Percentiles rank a stretch among this genome's conserved stretches.
Conservation (phyloP, 2,113 vertebrate genomes). For the Podilymbus podiceps region DNA sequence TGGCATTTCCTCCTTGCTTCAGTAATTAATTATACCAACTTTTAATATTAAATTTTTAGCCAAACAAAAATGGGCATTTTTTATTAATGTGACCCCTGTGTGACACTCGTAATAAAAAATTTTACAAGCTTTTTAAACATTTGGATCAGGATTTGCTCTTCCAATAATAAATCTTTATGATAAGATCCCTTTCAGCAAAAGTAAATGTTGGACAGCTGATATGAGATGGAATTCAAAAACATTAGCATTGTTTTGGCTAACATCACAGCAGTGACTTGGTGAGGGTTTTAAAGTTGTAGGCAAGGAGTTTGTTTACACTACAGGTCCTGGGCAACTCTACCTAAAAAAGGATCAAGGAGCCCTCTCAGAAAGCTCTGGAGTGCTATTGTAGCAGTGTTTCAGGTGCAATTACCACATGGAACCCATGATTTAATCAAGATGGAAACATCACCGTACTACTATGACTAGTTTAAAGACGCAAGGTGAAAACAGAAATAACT, state of each 20-base stretch:
- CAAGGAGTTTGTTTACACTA: neutral
- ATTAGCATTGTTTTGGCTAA: neutral
- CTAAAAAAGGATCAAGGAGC: neutral
- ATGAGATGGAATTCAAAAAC: neutral
- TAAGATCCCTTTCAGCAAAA: neutral
- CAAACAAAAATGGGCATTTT: neutral
- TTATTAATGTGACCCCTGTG: constrained; percentile 12
- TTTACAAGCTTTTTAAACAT: constrained; percentile 29
- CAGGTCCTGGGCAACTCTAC: neutral
- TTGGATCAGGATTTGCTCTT: neutral
- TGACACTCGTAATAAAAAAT: neutral
- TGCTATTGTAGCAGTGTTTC: neutral
- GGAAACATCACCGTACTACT: neutral
- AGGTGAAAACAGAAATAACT: neutral
- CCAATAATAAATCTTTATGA: neutral
- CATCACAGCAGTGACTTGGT: neutral
- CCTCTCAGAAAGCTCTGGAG: neutral
- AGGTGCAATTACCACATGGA: neutral
- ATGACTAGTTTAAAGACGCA: neutral
- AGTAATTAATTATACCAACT: constrained; percentile 32
- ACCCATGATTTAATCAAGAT: neutral
- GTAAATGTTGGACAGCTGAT: neutral
- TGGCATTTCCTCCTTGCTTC: constrained; percentile 16
- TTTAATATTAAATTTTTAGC: neutral
- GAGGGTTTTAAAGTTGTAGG: neutral